Evolutionary conservation across 2,888 invertebrate genomes (phyloP), one percentile per base, ranked within the genome.

Genomic region (Chymomyza amoena): DNA sequence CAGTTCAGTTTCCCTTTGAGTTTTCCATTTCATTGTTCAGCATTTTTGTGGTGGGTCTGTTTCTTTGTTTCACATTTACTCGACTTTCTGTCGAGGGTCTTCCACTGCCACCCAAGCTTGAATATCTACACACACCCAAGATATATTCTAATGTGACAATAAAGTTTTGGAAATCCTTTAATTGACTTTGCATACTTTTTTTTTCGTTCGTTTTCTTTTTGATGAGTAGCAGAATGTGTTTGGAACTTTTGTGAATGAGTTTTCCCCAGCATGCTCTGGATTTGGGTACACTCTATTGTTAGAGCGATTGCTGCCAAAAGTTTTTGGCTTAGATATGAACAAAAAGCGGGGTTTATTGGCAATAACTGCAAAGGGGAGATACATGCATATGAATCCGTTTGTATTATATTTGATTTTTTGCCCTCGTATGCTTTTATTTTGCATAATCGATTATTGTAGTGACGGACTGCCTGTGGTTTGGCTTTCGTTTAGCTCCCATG

Each of bases 91-190:
- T 4, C 32, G 32, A 7, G 32, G 32, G 32, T 32, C 32, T 32
- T 32, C 32, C 32, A 6, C 5, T 7, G 32, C 45, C 54, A 32
- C 28, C 61, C 57, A 64, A n/a, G 18, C 52, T 4, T 52, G 10
- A 32, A 56, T 25, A 57, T 51, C 18, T 60, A n/a, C 64, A 66
- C 59, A 61, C 13, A 32, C 54, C 36, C 9, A 32, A 32, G 56
- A 16, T 15, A 56, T n/a, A 20, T 67, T 71, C 67, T 70, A 70
- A 80, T 80, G 88, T 79, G 78, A 79, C 81, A 78, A 86, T 73
- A 75, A 76, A 84, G 73, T 82, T 82, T 87, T 63, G 66, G 52
- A 84, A 88, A 88, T 84, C 88, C 87, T 84, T 81, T 88, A 84
- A 84, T 84, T 84, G 84, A 80, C 88, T 84, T 88, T 80, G 65